Evolutionary conservation across 2,113 vertebrate genomes (phyloP).

Genomic region (Pedetes capensis): DNA sequence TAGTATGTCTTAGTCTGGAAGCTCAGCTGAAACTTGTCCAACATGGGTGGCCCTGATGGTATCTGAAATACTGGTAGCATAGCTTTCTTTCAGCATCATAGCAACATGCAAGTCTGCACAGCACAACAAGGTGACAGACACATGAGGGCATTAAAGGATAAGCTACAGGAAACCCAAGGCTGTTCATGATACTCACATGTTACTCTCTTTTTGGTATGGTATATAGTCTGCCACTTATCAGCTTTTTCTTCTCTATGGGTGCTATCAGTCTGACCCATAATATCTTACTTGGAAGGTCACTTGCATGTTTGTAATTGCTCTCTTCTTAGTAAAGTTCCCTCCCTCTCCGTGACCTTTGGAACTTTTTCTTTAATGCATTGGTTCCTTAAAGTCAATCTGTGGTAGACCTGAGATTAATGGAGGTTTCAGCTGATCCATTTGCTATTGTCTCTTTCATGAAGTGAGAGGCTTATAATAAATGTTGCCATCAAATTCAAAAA

Average conservation of each 20-base stretch:
- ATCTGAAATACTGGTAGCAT: too few relatives aligned
- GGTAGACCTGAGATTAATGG: slow-evolving; percentile 62
- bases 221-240: slow-evolving; percentile 48
- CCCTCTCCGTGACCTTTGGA: background rate
- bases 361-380: slow-evolving; percentile 20
- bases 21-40: too few relatives aligned
- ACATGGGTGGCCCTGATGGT: too few relatives aligned
- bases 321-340: slow-evolving; percentile 41
- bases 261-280: background rate
- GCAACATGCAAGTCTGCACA: too few relatives aligned
- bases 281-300: slow-evolving; percentile 51
- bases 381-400: slow-evolving; percentile 53
- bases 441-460: slow-evolving; percentile 60
- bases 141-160: background rate
- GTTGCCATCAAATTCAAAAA: slow-evolving; percentile 9
- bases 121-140: too few relatives aligned
- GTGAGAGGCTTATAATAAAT: background rate
- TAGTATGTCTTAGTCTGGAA: too few relatives aligned
- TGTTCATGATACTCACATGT: background rate
- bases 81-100: too few relatives aligned
- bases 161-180: background rate
- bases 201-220: background rate
- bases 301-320: background rate
- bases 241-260: background rate
- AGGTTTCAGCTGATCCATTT: slow-evolving; percentile 60